Base-by-base conservation (phyloP, 1,140 invertebrate genomes). In the Polypedilum pembai region DNA sequence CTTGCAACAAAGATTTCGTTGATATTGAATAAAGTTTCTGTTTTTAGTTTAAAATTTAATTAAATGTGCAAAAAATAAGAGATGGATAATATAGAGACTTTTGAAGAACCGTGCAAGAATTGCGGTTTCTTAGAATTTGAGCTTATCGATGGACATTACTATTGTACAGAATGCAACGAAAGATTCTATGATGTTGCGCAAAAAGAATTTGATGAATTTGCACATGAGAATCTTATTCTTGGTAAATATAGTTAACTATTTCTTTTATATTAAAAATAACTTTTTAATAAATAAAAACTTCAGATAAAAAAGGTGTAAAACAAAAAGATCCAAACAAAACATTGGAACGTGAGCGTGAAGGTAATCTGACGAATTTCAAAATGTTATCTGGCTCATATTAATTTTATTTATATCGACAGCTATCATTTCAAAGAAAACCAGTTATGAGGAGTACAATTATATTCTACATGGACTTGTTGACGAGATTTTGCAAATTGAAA, bases 371-470 rank as follows among this genome's bases (percentile, higher is more conserved):
- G n/a, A 56, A 56, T 33, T 33, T 33, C 5, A 3, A 56, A 56
- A 17, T 56, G 2, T 3, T 17, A n/a, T n/a, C n/a, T n/a, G n/a
- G n/a, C 45, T 56, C 7, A 3, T 56, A 56, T 56, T 15, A 15
- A 56, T 74, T 69, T 40, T 75, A 73, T 74, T 41, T 40, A 65
- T 74, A 45, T 74, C 75, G 73, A 76, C 45, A 74, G 73, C 76
- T 76, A 40, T 73, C 77, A 77, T 74, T 73, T 33, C 80, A 21
- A 83, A 86, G 45, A 83, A 87, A 76, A 90, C 88, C 1, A 84
- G 85, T 10, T 89, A 87, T 88, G 88, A 90, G 81, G 83, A 86
- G 15, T 88, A 87, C 76, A 91, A 91, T 82, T 85, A 87, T 75
- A 84, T 88, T 40, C 78, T 91, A 15, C 82, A 85, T 41, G 87